Conservation (phyloP, 2,113 vertebrate species). For the Balaenoptera acutorostrata region DNA sequence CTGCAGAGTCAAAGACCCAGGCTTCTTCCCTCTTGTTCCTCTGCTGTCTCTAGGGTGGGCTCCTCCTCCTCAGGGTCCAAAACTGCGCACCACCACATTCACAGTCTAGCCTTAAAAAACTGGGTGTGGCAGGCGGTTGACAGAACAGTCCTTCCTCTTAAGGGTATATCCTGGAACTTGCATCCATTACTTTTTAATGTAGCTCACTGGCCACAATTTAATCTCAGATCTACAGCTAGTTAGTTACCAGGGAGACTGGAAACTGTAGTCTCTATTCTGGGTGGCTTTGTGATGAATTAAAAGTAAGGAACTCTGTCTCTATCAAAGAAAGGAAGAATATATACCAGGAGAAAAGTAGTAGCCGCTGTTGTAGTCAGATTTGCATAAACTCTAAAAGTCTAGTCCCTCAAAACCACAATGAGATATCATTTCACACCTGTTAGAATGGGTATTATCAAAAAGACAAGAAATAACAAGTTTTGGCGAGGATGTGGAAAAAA, state of each 20-base stretch:
- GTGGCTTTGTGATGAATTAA: not conserved
- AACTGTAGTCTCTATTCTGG: not conserved
- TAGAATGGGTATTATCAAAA: not conserved
- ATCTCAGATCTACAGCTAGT: not conserved
- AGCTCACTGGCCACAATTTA: not conserved
- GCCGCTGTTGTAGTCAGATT: not conserved
- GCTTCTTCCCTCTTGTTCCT: not conserved
- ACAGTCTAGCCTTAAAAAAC: not conserved
- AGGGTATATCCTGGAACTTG: not conserved
- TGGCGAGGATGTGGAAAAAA: not conserved
- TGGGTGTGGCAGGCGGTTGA: not conserved
- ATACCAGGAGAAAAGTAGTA: not conserved
- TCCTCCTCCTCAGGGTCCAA: not conserved
- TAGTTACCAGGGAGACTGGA: not conserved
- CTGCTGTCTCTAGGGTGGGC: not conserved
- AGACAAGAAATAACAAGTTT: not conserved
- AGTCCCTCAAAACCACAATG: not conserved
- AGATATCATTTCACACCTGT: not conserved
- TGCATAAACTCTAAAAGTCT: not conserved
- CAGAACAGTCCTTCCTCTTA: not conserved
- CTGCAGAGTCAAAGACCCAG: not conserved
- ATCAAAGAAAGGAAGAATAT: not conserved
- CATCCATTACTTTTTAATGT: not conserved
- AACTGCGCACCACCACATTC: not conserved
- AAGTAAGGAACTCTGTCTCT: not conserved